Conservation (phyloP, 37 sponge, comb jelly and placozoan genomes). For the Dysidea cf. avara region DNA sequence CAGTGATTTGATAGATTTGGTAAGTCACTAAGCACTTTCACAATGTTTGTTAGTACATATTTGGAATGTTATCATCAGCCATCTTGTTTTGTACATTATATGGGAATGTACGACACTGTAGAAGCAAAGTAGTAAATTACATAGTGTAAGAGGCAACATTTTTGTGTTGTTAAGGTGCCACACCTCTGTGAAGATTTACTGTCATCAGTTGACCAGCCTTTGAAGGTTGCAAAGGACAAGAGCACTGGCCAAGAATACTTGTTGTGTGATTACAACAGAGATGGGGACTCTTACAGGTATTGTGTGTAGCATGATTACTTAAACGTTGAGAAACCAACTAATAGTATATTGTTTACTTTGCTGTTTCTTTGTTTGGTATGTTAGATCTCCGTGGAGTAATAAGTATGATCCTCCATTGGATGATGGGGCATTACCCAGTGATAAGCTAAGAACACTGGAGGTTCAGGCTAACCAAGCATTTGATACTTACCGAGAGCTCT, state of each 20-base stretch:
- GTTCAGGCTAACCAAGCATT: conserved; percentile 93
- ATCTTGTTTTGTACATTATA: no score
- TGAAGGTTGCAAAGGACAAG: conserved; percentile 88
- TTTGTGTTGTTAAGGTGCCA: conserved; percentile 66
- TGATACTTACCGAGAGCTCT: conserved; percentile 94
- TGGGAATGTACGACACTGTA: no score
- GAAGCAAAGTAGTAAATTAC: no score
- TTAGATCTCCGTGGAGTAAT: conserved; percentile 95
- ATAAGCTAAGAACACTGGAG: conserved; percentile 79
- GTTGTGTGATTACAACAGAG: conserved; percentile 98
- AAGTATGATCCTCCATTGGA: conserved; percentile 86
- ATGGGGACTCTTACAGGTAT: conserved; percentile 97
- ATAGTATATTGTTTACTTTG: neutral
- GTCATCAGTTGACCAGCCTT: conserved; percentile 94
- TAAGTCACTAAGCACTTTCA: conserved; percentile 27
- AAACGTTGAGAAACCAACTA: neutral
- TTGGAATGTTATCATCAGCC: no score
- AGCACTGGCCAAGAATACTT: conserved; percentile 90
- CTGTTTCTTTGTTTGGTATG: neutral
- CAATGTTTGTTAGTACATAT: no score
- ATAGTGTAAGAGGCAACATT: neutral
- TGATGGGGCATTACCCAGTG: conserved; percentile 92
- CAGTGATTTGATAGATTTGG: conserved; percentile 91
- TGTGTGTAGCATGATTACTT: neutral
- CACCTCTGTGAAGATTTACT: conserved; percentile 91